Base-by-base conservation (phyloP, 1,140 invertebrate species). In the Tigriopus japonicus region DNA sequence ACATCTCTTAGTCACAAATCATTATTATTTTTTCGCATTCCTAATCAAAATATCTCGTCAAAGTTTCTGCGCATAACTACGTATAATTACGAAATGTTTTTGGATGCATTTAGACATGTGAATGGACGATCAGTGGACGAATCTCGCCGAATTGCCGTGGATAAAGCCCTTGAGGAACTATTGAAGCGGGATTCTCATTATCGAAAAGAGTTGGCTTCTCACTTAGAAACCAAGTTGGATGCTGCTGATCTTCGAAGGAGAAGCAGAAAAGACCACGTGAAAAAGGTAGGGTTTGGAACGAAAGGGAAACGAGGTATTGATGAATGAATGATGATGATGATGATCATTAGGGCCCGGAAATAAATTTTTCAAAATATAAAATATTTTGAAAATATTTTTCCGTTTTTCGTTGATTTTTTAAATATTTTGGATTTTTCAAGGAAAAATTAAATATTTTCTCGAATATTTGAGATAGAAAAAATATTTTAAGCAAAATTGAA, bases 171-270 rank as follows among this genome's bases (percentile, higher is more conserved):
- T 2, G 21, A 40, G 13, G 55, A 58, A 19, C 28, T 58, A 6
- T 43, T 58, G 17, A 15, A 13, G 12, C 24, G 55, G 15, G 55
- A 58, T 43, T 41, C 55, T 13, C 55, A 40, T 17, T 58, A 58
- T 15, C 17, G 55, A 14, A 40, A 40, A 15, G 55, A 58, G 15
- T 43, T 58, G 28, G 41, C 24, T 12, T 28, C 41, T 35, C 55
- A 58, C 17, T 7, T 58, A 42, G 55, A 58, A 40, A 40, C 15
- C 2, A 23, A 41, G 6, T 19, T 58, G 28, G 28, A 42, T 41
- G 13, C 21, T 19, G 55, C 40, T 23, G 55, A 58, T 5, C n/a
- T 17, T 7, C 7, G 55, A 9, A 40, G 55, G 35, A 17, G 40
- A n/a, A 14, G 14, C 23, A 49, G n/a, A 17, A 17, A 17, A 49